These are phyloP conservation scores for Halichoeres trimaculatus DNA, from an alignment of 2,113 vertebrate genomes.

Conservation along the genomic window DNA sequence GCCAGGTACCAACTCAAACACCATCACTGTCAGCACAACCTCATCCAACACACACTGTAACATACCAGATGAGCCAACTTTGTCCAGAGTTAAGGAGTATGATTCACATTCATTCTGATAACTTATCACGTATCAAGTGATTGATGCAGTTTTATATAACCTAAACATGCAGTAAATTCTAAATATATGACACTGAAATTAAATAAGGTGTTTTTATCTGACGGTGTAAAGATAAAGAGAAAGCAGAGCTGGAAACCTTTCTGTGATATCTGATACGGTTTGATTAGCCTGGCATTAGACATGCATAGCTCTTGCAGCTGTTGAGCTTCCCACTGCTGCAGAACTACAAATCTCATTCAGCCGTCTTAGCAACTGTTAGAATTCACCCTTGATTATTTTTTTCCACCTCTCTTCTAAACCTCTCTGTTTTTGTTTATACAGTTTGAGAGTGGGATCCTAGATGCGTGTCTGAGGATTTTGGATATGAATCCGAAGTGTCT, in stretches of 20 bases:
- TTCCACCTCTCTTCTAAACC: not conserved
- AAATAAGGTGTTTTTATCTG: not conserved
- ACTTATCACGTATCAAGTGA: slow-evolving; percentile 1
- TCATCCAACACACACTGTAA: not conserved
- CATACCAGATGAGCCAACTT: not conserved
- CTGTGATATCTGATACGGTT: slow-evolving; percentile 7
- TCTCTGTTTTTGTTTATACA: too few species aligned
- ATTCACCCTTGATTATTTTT: not conserved
- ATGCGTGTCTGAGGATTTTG: slow-evolving; percentile 87
- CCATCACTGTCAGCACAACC: not conserved
- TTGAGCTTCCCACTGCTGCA: not conserved
- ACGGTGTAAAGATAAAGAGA: slow-evolving; percentile 11
- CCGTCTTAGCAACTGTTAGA: not conserved
- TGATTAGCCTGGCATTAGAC: slow-evolving; percentile 4
- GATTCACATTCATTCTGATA: not conserved
- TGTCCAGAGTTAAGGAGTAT: slow-evolving; percentile 11
- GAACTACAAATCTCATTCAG: not conserved
- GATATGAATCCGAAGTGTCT: slow-evolving; percentile 90
- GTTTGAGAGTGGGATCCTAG: slow-evolving; percentile 90
- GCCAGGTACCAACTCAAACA: slow-evolving; percentile 88
- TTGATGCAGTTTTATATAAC: slow-evolving; percentile 7
- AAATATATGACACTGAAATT: not conserved
- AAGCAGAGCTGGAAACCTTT: not conserved
- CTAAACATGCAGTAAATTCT: not conserved
- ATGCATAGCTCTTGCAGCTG: not conserved